Base-by-base conservation (phyloP, 2,113 vertebrate species). In the Pelecanoides urinatrix region DNA sequence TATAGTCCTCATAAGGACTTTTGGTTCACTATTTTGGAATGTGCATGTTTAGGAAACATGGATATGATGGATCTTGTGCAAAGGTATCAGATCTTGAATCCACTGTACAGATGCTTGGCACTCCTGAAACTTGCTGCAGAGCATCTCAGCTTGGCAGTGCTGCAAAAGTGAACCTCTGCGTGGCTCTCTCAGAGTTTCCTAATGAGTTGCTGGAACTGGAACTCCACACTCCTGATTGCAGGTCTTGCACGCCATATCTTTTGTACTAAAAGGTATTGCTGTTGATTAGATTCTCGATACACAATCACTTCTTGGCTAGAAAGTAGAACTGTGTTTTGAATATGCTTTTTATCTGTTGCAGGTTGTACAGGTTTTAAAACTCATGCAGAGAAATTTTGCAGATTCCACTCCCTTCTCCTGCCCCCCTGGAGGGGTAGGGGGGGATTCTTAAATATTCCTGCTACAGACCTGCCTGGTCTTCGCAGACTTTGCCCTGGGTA, bases 361-460 rank as follows among this genome's bases (percentile, higher is more conserved):
- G 50, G 59, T 83, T 83, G 75, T 49, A 58, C 52, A 61, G 70
- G 77, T 63, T 91, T 75, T 50, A 68, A 56, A 77, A 80, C 20
- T 56, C 67, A 40, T 0, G 0, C 29, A 45, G 45, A 62, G 40
- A 36, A 74, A 32, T 78, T 55, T 16, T 70, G 36, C 68, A 74
- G 50, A 49, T 76, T 56, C 18, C 23, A 29, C 9, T 47, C 38
- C n/a, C 47, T 85, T 26, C 58, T 62, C 44, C 73, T 47, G 23
- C 25, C 6, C 10, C 1, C 25, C 83, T 0, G 1, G 25, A 81
- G 42, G 4, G 5, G 7, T 13, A 26, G 10, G 12, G 7, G 7
- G 6, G 22, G 22, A 74, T 91, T 84, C 47, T 58, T 36, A 26
- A 49, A 61, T 21, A 23, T 16, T 53, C n/a, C 50, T 47, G 53